These are phyloP conservation scores for Hydractinia symbiolongicarpus DNA, from an alignment of 30 jellyfish, hydroid and myxozoan species.

Conservation along the genomic window DNA sequence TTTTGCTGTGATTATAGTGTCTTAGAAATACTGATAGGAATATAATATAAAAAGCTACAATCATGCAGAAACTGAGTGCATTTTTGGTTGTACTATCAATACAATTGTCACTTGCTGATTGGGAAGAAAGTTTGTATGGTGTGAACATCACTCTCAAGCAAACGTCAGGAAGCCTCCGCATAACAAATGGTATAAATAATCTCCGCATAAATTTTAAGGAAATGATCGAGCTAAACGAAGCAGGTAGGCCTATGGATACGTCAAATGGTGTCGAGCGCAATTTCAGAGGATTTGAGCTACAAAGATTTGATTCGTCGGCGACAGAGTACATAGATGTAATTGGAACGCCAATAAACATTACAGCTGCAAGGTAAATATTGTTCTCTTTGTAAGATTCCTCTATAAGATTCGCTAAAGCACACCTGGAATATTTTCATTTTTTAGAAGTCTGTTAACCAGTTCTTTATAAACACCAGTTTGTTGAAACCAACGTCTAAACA, in stretches of 20 bases:
- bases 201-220: not conserved
- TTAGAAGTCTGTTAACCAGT: too few species aligned
- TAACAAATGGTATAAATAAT: not conserved
- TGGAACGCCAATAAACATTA: constrained; percentile 6
- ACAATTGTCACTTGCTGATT: not conserved
- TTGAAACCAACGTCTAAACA: too few species aligned
- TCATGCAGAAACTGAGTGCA: too few species aligned
- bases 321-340: not conserved
- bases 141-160: not conserved
- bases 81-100: not conserved
- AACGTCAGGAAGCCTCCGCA: constrained; percentile 16
- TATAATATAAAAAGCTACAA: too few species aligned
- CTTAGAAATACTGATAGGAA: too few species aligned
- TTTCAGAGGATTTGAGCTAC: not conserved
- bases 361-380: constrained; percentile 13
- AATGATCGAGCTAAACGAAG: constrained; percentile 7
- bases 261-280: not conserved
- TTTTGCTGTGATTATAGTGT: too few species aligned
- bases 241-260: constrained; percentile 4
- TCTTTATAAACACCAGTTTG: too few species aligned
- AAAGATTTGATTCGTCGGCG: not conserved
- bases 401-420: too few species aligned
- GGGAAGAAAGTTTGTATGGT: constrained; percentile 15
- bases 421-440: too few species aligned
- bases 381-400: not conserved